Evolutionary conservation across 1,140 invertebrate species (phyloP).

Genomic region (Polypedilum vanderplanki): DNA sequence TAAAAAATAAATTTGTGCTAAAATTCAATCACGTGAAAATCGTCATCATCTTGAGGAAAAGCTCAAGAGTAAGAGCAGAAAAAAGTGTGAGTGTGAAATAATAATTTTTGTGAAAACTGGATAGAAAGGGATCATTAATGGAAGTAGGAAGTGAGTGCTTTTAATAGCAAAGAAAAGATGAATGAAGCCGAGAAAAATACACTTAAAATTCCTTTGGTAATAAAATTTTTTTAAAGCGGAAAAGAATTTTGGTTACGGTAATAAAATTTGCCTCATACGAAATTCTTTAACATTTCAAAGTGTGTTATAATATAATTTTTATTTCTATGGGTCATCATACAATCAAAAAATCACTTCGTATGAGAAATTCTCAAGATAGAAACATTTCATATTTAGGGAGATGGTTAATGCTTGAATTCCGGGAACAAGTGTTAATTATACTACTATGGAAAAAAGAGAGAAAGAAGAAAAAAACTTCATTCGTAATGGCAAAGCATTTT

Average conservation of each 20-base stretch:
- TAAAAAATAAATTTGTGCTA: background rate
- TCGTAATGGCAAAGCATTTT: background rate
- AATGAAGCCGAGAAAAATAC: background rate
- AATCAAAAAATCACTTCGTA: background rate
- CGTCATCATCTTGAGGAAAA: background rate
- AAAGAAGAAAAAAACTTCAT: background rate
- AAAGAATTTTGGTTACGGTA: constrained; percentile 26
- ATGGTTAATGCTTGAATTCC: background rate
- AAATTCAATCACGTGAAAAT: constrained; percentile 5
- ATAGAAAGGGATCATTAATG: background rate
- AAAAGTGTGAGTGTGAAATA: background rate
- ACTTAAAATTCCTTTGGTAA: background rate
- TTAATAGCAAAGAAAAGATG: background rate
- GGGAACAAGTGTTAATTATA: constrained; percentile 13
- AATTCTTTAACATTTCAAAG: background rate
- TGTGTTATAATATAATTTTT: background rate
- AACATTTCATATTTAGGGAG: background rate
- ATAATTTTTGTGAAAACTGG: background rate
- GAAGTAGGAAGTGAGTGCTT: background rate
- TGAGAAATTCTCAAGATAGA: background rate
- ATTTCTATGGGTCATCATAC: background rate
- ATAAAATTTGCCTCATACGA: background rate
- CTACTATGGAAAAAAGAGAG: background rate
- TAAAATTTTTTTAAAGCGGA: constrained; percentile 24
- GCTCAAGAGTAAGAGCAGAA: background rate